Evolutionary conservation across 2,113 vertebrate species (phyloP).

Genomic region (Saccopteryx bilineata): DNA sequence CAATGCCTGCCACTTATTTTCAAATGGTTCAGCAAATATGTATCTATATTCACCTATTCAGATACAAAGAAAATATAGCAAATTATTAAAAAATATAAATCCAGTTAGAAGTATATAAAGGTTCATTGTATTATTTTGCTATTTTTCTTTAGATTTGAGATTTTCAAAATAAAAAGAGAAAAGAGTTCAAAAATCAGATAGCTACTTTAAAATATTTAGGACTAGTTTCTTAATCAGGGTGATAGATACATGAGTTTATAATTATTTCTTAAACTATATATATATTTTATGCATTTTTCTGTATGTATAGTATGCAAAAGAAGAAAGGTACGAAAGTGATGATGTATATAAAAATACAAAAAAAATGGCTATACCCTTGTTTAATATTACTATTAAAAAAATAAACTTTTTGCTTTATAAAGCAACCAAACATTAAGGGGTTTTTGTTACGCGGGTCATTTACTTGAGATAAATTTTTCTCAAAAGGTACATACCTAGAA

Average conservation of each 20-base stretch:
- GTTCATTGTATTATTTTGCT: neutral
- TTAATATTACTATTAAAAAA: neutral
- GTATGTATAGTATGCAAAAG: neutral
- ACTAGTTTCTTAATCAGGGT: neutral
- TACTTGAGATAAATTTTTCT: neutral
- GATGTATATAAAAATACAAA: slow-evolving; percentile 3
- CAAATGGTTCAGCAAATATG: neutral
- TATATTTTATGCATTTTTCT: neutral
- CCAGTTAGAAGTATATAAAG: neutral
- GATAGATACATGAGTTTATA: neutral
- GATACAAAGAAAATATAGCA: neutral
- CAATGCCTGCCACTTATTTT: neutral
- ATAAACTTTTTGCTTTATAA: slow-evolving; percentile 46
- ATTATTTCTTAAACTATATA: neutral
- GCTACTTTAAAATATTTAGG: neutral
- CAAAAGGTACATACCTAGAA: neutral
- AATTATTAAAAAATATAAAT: neutral
- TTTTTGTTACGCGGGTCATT: neutral
- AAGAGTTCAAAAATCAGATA: neutral
- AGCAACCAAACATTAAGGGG: neutral
- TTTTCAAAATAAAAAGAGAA: neutral
- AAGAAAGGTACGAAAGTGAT: neutral
- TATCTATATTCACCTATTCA: neutral
- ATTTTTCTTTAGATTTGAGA: neutral
- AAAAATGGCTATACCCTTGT: slow-evolving; percentile 32